phyloP scores from a whole-genome alignment of 1,140 invertebrate species.

The Drosophila ironensis region DNA sequence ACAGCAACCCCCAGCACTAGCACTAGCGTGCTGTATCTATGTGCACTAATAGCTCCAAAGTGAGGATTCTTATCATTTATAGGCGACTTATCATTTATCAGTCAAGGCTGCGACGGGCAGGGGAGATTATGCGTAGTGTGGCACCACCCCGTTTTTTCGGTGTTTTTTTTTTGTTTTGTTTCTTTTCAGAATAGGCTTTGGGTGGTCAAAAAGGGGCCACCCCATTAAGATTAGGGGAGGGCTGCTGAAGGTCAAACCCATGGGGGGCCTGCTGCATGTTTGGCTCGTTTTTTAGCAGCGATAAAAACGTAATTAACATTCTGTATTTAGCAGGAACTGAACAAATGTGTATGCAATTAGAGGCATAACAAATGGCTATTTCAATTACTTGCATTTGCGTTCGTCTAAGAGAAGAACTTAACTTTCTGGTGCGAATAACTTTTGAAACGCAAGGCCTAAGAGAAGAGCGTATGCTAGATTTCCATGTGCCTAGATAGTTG shows the following conservation, averaged over 20 bases:
- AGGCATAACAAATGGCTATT: too few relatives aligned
- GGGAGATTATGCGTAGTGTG: constrained; percentile 17
- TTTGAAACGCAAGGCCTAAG: too few relatives aligned
- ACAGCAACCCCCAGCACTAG: too few relatives aligned
- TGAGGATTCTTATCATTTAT: constrained; percentile 19
- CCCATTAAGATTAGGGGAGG: constrained; percentile 8
- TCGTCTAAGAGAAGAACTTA: too few relatives aligned
- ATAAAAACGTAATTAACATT: neutral
- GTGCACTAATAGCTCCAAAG: constrained; percentile 32
- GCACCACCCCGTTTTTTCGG: constrained; percentile 23
- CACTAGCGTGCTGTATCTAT: constrained; percentile 65
- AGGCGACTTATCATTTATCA: constrained; percentile 41
- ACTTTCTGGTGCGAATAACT: too few relatives aligned
- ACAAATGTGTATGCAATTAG: too few relatives aligned
- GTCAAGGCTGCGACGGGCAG: constrained; percentile 45
- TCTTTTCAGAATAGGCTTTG: neutral
- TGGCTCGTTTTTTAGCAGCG: neutral
- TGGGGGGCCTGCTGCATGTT: constrained; percentile 9
- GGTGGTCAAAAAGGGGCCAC: constrained; percentile 19
- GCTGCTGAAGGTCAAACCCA: constrained; percentile 1
- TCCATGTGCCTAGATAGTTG: too few relatives aligned
- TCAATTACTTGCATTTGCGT: too few relatives aligned
- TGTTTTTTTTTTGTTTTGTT: neutral
- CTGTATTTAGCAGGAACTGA: too few relatives aligned
- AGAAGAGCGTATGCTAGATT: too few relatives aligned